phyloP scores from a whole-genome alignment of 2,888 invertebrate species.

The Macrosoma leucophasiata region DNA sequence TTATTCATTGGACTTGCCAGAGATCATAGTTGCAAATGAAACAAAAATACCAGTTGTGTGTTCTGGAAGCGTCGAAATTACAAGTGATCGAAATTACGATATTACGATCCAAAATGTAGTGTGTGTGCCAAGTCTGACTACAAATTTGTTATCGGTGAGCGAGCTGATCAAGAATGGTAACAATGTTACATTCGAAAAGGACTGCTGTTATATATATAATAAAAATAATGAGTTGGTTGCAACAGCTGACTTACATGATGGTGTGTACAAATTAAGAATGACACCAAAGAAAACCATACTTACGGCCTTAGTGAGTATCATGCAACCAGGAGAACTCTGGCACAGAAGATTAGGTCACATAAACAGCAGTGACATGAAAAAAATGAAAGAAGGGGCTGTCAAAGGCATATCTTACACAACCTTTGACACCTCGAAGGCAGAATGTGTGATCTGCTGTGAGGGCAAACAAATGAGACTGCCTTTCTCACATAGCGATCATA shows the following conservation, averaged over 20 bases:
- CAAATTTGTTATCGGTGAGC: conserved; percentile 17
- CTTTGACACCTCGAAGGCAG: neutral
- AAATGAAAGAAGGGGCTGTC: conserved; percentile 21
- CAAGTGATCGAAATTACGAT: conserved; percentile 8
- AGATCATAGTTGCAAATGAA: conserved; percentile 15
- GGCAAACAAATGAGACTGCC: conserved; percentile 2
- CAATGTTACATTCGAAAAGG: conserved; percentile 10
- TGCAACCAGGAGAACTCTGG: conserved; percentile 18
- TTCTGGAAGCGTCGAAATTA: conserved; percentile 14
- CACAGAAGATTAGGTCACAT: conserved; percentile 24
- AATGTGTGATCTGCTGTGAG: conserved; percentile 8
- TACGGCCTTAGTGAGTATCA: no score
- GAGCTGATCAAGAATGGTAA: conserved; percentile 16
- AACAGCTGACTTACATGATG: no score
- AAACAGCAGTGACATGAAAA: conserved; percentile 15
- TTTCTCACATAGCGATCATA: conserved; percentile 12
- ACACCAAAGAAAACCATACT: no score
- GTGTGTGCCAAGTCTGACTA: conserved; percentile 12
- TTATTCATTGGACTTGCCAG: conserved; percentile 9
- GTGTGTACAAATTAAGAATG: no score
- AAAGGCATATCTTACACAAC: no score
- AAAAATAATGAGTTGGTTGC: conserved; percentile 1
- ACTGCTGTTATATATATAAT: conserved; percentile 9
- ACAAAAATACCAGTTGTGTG: conserved; percentile 15
- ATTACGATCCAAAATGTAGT: conserved; percentile 12